These are phyloP conservation scores for Sanderia malayensis DNA, from an alignment of 30 jellyfish, hydroid and myxozoan species.

Conservation along the genomic window DNA sequence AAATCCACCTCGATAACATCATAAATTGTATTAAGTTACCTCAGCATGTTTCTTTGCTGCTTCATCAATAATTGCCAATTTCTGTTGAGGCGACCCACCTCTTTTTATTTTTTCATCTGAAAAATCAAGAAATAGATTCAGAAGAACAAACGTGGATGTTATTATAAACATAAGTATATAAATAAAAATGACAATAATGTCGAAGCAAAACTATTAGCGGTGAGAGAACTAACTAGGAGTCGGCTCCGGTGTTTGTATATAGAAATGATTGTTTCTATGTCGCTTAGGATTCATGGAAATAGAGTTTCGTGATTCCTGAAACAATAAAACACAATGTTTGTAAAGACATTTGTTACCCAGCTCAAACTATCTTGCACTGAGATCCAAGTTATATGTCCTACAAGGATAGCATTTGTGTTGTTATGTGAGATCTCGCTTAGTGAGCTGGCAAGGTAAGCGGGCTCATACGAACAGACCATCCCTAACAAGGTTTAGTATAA, in stretches of 20 bases:
- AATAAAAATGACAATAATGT: neutral
- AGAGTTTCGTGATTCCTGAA: conserved; percentile 39
- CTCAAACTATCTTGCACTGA: too few relatives aligned
- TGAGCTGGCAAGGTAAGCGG: too few relatives aligned
- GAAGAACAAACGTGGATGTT: neutral
- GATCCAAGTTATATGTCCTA: too few relatives aligned
- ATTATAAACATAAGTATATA: neutral
- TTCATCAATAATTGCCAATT: conserved; percentile 59
- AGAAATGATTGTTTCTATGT: conserved; percentile 12
- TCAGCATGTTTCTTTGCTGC: conserved; percentile 61
- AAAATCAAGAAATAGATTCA: too few relatives aligned
- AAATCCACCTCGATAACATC: too few relatives aligned
- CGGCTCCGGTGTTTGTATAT: conserved; percentile 49
- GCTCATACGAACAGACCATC: too few relatives aligned
- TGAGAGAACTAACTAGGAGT: conserved; percentile 29
- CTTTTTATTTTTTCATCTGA: conserved; percentile 32
- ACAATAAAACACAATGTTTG: too few relatives aligned
- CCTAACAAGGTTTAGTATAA: too few relatives aligned
- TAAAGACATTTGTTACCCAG: too few relatives aligned
- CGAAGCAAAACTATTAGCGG: neutral
- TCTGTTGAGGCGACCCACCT: conserved; percentile 55
- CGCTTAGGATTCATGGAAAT: conserved; percentile 16
- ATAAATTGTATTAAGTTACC: conserved; percentile 15
- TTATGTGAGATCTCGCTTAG: too few relatives aligned
- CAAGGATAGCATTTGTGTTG: too few relatives aligned